Conservation (phyloP, 1,140 invertebrate genomes). For the Anastrepha obliqua region DNA sequence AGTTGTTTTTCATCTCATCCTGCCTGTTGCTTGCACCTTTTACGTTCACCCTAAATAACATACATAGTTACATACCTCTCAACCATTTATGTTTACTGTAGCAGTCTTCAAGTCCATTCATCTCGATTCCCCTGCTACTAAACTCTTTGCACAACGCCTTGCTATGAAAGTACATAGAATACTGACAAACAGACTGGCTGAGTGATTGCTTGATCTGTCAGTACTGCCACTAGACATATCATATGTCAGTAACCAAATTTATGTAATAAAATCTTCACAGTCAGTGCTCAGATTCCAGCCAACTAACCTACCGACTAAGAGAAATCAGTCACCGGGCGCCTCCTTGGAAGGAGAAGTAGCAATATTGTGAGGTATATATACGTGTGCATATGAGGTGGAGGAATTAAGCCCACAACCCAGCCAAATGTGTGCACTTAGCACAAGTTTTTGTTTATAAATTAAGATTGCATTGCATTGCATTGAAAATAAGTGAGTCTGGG, state of each 20-base stretch:
- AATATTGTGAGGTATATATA: not conserved
- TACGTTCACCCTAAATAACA: not conserved
- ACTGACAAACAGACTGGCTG: not conserved
- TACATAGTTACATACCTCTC: not conserved
- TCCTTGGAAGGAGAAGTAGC: not conserved
- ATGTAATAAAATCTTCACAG: not conserved
- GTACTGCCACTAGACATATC: not conserved
- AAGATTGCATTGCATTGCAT: constrained; percentile 19
- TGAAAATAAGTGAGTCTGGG: not conserved
- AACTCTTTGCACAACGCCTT: no score
- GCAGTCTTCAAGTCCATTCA: not conserved
- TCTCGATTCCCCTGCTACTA: not conserved
- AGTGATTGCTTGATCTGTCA: constrained; percentile 34
- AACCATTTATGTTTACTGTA: not conserved
- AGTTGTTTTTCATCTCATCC: not conserved
- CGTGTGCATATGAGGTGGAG: not conserved
- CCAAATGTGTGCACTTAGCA: not conserved
- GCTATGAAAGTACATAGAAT: not conserved
- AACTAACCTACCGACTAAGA: not conserved
- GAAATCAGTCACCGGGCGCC: not conserved
- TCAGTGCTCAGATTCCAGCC: not conserved
- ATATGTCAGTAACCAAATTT: constrained; percentile 20
- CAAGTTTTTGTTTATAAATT: constrained; percentile 10
- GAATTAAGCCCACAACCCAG: not conserved
- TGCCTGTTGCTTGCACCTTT: not conserved